Percentiles rank a stretch among this genome's conserved stretches.
These are phyloP conservation scores for Oplegnathus fasciatus DNA, from an alignment of 2,113 vertebrate species.

Conservation along the genomic window DNA sequence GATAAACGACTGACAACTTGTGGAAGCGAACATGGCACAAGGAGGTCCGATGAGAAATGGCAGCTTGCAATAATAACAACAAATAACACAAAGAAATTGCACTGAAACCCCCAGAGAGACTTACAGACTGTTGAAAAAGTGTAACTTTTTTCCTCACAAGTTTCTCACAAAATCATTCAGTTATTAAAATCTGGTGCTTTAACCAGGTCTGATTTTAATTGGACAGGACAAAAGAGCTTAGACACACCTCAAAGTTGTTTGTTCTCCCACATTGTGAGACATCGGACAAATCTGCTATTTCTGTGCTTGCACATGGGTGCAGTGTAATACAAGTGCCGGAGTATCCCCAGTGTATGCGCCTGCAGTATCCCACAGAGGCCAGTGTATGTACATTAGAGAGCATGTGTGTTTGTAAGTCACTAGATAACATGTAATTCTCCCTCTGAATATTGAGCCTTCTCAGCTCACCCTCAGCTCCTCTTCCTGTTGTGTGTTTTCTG, in stretches of 20 bases:
- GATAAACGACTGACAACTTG: too few relatives aligned
- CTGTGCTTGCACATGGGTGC: too few relatives aligned
- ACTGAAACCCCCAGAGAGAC: background rate
- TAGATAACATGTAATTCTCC: background rate
- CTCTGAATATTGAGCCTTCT: background rate
- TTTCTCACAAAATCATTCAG: too few relatives aligned
- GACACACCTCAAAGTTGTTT: background rate
- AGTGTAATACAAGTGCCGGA: background rate
- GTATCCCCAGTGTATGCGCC: too few relatives aligned
- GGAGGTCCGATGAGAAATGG: too few relatives aligned
- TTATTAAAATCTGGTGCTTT: background rate
- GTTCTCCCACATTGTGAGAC: background rate
- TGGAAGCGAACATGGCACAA: too few relatives aligned
- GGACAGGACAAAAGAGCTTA: background rate
- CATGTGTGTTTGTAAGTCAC: background rate
- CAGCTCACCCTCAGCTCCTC: background rate
- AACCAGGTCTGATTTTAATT: background rate
- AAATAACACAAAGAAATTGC: background rate
- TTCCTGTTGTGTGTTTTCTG: constrained; percentile 1
- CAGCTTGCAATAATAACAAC: background rate
- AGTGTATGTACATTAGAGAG: too few relatives aligned
- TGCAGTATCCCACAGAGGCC: too few relatives aligned
- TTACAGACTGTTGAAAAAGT: background rate
- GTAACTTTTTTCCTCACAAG: background rate
- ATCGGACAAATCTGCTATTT: background rate